phyloP scores from a whole-genome alignment of 1,140 invertebrate genomes.

The Magallana gigas region DNA sequence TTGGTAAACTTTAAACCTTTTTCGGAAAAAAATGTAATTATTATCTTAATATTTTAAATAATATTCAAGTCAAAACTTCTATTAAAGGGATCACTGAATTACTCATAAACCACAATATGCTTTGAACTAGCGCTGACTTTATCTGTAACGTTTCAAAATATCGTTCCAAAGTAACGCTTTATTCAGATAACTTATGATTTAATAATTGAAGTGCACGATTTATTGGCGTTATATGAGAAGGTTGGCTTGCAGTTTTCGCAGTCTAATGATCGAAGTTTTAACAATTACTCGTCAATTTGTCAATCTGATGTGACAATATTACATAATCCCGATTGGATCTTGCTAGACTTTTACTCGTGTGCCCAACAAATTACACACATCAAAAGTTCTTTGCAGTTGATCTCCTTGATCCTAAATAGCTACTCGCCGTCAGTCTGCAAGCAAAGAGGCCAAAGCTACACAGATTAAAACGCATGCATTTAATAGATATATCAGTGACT shows the following conservation, averaged over 20 bases:
- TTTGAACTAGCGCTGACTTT: too few relatives aligned
- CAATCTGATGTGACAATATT: neutral
- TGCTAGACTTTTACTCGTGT: neutral
- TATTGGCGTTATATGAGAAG: too few relatives aligned
- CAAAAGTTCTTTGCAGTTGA: neutral
- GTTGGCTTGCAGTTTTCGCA: neutral
- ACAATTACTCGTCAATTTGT: neutral
- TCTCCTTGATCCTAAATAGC: neutral
- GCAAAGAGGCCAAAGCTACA: neutral
- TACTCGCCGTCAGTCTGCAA: neutral
- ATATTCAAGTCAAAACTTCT: too few relatives aligned
- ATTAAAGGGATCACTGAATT: too few relatives aligned
- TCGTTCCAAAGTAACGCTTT: neutral
- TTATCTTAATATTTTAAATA: too few relatives aligned
- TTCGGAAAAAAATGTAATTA: too few relatives aligned
- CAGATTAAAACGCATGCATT: neutral
- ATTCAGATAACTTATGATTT: neutral
- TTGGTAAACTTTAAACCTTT: too few relatives aligned
- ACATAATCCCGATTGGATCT: neutral
- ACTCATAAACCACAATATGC: too few relatives aligned
- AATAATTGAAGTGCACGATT: neutral
- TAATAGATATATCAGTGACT: neutral
- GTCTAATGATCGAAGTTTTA: conserved; percentile 6
- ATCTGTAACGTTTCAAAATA: neutral
- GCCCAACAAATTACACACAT: neutral